Evolutionary conservation across 2,888 invertebrate species (phyloP).

Genomic region (Tuberolachnus salignus): DNA sequence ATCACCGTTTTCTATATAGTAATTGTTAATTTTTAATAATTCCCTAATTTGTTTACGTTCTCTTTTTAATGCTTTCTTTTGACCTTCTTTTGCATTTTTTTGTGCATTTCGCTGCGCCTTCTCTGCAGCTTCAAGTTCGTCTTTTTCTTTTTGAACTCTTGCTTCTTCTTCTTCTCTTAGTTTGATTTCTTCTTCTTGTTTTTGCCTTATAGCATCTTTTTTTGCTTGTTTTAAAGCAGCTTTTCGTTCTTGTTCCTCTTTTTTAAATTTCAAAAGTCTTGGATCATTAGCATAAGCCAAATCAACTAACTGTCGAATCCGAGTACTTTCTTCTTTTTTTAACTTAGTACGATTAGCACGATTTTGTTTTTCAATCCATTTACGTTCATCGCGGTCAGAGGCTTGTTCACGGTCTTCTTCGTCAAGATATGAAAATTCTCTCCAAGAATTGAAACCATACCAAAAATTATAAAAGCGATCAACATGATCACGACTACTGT

Average conservation of each 20-base stretch:
- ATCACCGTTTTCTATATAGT: slow-evolving; percentile 73
- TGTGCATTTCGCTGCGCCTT: slow-evolving; percentile 80
- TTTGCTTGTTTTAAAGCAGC: slow-evolving; percentile 86
- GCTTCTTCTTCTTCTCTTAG: slow-evolving; percentile 72
- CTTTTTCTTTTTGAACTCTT: slow-evolving; percentile 69
- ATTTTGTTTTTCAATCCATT: slow-evolving; percentile 99
- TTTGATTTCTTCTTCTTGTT: slow-evolving; percentile 77
- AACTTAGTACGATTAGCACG: slow-evolving; percentile 88
- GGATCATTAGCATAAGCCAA: slow-evolving; percentile 94
- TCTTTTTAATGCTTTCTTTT: slow-evolving; percentile 84
- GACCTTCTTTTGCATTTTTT: slow-evolving; percentile 83
- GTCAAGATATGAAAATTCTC: slow-evolving; percentile 97
- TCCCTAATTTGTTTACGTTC: slow-evolving; percentile 83
- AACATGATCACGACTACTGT: slow-evolving; percentile 81
- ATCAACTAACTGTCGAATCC: slow-evolving; percentile 90
- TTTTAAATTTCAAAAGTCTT: slow-evolving; percentile 87
- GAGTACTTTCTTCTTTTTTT: slow-evolving; percentile 95
- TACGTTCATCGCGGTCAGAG: slow-evolving; percentile 92
- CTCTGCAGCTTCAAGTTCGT: slow-evolving; percentile 80
- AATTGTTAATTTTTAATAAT: slow-evolving; percentile 80
- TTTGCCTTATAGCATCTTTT: slow-evolving; percentile 77
- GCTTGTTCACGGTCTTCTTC: slow-evolving; percentile 99
- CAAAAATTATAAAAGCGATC: slow-evolving; percentile 96
- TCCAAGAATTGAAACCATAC: slow-evolving; percentile 98
- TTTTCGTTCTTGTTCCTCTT: slow-evolving; percentile 90